Evolutionary conservation across 2,113 vertebrate genomes (phyloP), one percentile per base, ranked within the genome.

Genomic region (Platycercus adscitus): DNA sequence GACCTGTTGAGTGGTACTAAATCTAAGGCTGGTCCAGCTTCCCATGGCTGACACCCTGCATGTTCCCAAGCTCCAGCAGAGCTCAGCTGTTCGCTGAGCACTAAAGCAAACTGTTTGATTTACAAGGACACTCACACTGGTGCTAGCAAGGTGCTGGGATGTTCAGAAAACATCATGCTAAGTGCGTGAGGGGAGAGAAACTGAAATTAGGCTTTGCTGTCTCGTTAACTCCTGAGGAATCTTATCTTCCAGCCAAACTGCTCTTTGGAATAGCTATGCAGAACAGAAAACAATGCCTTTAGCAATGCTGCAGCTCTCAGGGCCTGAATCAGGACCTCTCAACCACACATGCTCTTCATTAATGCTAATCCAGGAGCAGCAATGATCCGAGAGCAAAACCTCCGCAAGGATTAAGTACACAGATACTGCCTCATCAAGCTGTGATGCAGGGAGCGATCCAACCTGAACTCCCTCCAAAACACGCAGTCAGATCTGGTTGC

Each of bases 341-440:
- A n/a, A 81, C 52, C 89, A 87, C 96, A 97, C 55, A 94, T 94
- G 93, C 88, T 95, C 68, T 23, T 94, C 91, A 77, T 96, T 93
- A 96, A 49, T 18, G 75, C 87, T 94, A 88, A 94, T 91, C 82
- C 85, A 83, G 88, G 87, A 89, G 87, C 93, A 65, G 78, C 52
- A 95, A 21, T 1, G 52, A 58, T 47, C 55, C 5, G 1, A 66
- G 86, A 81, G 76, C 88, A 91, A 92, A 89, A 79, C 65, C 91
- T 95, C 65, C 0, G 2, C 49, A 91, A 86, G 85, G 82, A 93
- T 93, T 75, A 78, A 82, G 44, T 11, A 19, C 92, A 86, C 60
- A 88, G 95, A 90, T 9, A 68, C 20, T 28, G 61, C 84, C 86
- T 79, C 81, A 28, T 1, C 64, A 46, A 35, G 81, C 89, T 31